Evolutionary conservation across 2,888 invertebrate species (phyloP).

Genomic region (Bombylius major): DNA sequence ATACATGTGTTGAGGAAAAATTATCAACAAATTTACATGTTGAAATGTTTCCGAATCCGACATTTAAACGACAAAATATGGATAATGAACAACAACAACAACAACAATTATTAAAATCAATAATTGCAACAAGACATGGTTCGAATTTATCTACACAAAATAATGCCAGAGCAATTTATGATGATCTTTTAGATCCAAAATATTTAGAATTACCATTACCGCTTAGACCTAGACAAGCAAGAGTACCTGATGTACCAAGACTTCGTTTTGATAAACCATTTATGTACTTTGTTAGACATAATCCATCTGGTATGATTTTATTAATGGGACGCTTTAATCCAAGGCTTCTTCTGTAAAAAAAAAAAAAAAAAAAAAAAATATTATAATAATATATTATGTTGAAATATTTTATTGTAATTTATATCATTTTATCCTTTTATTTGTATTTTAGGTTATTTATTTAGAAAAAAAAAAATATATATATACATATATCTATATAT

Average conservation of each 20-base stretch:
- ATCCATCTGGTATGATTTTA: constrained; percentile 80
- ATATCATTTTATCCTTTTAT: too few species aligned
- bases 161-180: constrained; percentile 55
- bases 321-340: constrained; percentile 83
- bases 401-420: too few species aligned
- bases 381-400: too few species aligned
- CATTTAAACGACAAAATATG: constrained; percentile 41
- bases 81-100: constrained; percentile 20
- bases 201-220: constrained; percentile 49
- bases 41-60: constrained; percentile 66
- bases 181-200: constrained; percentile 45
- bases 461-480: too few species aligned
- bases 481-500: too few species aligned
- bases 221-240: constrained; percentile 56
- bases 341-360: constrained; percentile 55
- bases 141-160: constrained; percentile 39
- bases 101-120: constrained; percentile 13
- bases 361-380: not conserved
- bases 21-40: constrained; percentile 64
- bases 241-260: constrained; percentile 56
- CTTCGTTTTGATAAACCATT: constrained; percentile 78
- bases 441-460: too few species aligned
- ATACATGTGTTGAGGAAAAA: constrained; percentile 64
- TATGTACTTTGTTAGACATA: constrained; percentile 78
- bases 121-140: constrained; percentile 24